phyloP scores from a whole-genome alignment of 2,888 invertebrate genomes.

The Glyphotaelius pellucidus region DNA sequence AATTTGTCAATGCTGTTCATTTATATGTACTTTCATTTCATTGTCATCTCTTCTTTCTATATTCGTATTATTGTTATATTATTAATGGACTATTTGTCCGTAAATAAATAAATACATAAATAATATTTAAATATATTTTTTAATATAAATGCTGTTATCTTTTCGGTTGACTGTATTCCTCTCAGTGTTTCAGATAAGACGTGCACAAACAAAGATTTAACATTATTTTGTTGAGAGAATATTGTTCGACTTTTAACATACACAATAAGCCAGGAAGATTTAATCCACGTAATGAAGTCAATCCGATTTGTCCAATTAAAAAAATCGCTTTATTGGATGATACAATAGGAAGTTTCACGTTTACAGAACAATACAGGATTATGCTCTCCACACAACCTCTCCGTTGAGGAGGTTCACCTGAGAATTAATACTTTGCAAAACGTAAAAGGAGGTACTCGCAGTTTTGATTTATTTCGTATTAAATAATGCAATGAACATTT shows the following conservation, averaged over 20 bases:
- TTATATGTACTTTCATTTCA: too few species aligned
- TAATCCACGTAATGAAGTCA: conserved; percentile 72
- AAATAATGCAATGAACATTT: background rate
- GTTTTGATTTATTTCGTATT: background rate
- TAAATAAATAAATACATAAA: too few species aligned
- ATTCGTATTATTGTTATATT: too few species aligned
- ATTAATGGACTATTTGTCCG: too few species aligned
- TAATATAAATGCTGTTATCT: background rate
- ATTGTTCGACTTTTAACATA: conserved; percentile 36
- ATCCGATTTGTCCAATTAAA: conserved; percentile 77
- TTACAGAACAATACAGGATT: conserved; percentile 13
- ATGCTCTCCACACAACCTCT: background rate
- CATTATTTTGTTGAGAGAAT: conserved; percentile 40
- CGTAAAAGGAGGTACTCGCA: background rate
- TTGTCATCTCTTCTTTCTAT: too few species aligned
- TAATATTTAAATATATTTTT: background rate
- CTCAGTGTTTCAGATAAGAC: conserved; percentile 1
- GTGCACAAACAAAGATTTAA: conserved; percentile 46
- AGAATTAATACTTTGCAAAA: conserved; percentile 43
- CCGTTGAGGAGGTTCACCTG: conserved; percentile 32
- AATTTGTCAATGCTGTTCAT: too few species aligned
- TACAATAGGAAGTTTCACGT: conserved; percentile 54
- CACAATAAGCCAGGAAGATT: conserved; percentile 50
- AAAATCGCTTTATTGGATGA: conserved; percentile 68
- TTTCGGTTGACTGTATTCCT: background rate